Conservation (phyloP, 2,113 vertebrate species). For the Oncorhynchus keta region DNA sequence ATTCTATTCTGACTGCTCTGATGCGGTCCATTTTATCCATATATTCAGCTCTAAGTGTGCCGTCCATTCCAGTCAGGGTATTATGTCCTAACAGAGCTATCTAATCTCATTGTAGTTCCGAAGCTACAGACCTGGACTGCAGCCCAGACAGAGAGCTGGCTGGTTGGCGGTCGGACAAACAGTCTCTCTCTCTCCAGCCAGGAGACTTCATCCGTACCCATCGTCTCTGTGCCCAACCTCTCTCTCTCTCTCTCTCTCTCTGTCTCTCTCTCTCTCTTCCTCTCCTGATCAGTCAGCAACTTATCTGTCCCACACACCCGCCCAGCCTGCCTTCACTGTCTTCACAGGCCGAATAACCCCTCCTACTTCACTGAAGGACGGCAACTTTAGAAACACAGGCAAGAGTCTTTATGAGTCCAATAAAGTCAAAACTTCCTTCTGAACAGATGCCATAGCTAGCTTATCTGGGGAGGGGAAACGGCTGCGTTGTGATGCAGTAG, state of each 20-base stretch:
- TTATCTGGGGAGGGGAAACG: too few species aligned
- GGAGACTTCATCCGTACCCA: not conserved
- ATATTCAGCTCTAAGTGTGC: not conserved
- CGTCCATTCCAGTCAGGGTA: not conserved
- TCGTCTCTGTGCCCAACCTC: not conserved
- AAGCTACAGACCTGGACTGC: not conserved
- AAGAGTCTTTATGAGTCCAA: not conserved
- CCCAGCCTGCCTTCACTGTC: not conserved
- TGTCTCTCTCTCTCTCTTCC: not conserved
- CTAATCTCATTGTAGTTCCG: slow-evolving; percentile 2
- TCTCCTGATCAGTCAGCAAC: not conserved
- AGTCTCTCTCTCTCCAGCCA: not conserved
- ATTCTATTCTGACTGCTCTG: not conserved
- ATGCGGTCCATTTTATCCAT: not conserved
- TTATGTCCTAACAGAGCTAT: not conserved
- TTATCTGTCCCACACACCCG: not conserved
- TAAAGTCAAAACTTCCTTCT: not conserved
- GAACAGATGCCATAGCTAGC: not conserved
- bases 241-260: not conserved
- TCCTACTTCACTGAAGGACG: not conserved
- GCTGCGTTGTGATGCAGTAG: not conserved
- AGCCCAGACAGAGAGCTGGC: not conserved
- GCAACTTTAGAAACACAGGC: not conserved
- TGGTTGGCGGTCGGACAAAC: not conserved
- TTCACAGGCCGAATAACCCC: not conserved